Conservation (phyloP, 2,113 vertebrate genomes). For the Tragulus kanchil region DNA sequence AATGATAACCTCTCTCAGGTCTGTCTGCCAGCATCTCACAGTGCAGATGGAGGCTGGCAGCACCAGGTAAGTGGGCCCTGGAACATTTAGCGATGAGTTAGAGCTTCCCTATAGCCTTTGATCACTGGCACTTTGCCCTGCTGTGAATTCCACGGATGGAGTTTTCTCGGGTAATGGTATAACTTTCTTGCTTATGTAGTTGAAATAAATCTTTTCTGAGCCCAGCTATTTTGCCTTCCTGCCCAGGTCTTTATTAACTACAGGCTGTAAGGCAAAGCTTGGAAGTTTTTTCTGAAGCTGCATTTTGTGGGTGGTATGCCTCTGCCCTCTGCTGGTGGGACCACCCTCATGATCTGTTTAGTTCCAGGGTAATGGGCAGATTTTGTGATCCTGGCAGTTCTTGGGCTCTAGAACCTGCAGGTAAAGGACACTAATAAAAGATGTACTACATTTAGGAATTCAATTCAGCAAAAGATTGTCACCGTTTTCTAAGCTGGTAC, state of each 20-base stretch:
- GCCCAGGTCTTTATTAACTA: conserved; percentile 71
- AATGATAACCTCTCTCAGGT: neutral
- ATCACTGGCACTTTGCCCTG: conserved; percentile 65
- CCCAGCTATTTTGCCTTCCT: conserved; percentile 10
- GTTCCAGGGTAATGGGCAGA: neutral
- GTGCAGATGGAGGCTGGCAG: neutral
- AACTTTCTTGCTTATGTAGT: conserved; percentile 65
- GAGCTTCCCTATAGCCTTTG: conserved; percentile 49
- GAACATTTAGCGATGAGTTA: neutral
- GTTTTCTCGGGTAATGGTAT: conserved; percentile 61
- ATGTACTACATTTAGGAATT: neutral
- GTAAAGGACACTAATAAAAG: neutral
- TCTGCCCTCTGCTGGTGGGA: conserved; percentile 67
- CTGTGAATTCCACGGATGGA: conserved; percentile 63
- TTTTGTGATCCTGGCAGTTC: neutral
- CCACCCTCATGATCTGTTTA: neutral
- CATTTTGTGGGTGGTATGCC: neutral
- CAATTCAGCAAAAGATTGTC: neutral
- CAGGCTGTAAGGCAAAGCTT: conserved; percentile 35
- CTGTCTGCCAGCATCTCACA: neutral
- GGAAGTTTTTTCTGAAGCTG: neutral
- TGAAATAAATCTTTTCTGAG: conserved; percentile 79
- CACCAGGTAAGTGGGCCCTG: neutral
- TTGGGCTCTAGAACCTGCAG: neutral
- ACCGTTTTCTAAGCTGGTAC: neutral